Evolutionary conservation across 23 tunicate genomes (phyloP).

Genomic region (Styela clava): DNA sequence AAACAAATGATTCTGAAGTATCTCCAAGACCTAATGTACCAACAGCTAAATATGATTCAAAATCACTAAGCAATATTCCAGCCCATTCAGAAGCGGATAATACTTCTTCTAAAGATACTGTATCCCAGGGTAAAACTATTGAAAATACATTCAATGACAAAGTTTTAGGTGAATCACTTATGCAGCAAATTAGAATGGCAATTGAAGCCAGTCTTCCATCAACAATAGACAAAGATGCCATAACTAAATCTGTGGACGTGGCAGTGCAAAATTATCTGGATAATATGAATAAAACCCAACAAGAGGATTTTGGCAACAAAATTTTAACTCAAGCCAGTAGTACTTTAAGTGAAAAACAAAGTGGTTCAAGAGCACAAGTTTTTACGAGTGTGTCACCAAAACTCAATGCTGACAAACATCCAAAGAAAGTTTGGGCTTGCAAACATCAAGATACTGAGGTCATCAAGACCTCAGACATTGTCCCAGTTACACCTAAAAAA

Average conservation of each 20-base stretch:
- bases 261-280: constrained; percentile 76
- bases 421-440: constrained; percentile 78
- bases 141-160: not conserved
- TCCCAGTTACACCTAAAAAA: constrained; percentile 20
- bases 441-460: constrained; percentile 42
- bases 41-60: too few species aligned
- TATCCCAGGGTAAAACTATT: not conserved
- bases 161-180: constrained; percentile 7
- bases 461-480: not conserved
- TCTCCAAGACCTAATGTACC: too few species aligned
- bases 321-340: not conserved
- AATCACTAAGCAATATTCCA: too few species aligned
- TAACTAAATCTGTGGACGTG: constrained; percentile 70
- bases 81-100: too few species aligned
- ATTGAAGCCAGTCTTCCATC: constrained; percentile 46
- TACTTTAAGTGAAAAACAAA: not conserved
- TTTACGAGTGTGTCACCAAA: not conserved
- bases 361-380: not conserved
- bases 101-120: too few species aligned
- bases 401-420: constrained; percentile 52
- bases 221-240: constrained; percentile 36
- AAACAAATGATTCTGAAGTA: not conserved
- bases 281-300: not conserved
- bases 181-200: constrained; percentile 76
- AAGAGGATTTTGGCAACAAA: not conserved